Percentiles rank a stretch among this genome's conserved stretches.
These are phyloP conservation scores for Globia sparganii DNA, from an alignment of 2,888 invertebrate species.

Conservation along the genomic window DNA sequence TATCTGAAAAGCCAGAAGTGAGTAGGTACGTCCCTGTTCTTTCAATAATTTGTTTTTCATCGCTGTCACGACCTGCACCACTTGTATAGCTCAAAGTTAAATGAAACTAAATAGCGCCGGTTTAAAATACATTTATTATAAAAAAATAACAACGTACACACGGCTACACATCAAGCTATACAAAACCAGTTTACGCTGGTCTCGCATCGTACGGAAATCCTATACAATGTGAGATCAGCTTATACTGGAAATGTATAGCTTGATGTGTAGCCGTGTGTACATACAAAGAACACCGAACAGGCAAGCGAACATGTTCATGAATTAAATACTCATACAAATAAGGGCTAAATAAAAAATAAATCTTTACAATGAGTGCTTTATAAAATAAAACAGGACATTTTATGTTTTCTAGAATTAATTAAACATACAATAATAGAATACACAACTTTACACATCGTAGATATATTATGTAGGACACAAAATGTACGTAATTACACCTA, in stretches of 20 bases:
- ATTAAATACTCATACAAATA: slow-evolving; percentile 1
- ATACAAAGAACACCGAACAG: slow-evolving; percentile 14
- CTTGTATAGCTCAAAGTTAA: neutral
- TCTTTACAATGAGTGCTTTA: too few relatives aligned
- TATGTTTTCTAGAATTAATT: neutral
- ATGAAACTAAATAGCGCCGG: neutral
- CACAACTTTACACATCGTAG: neutral
- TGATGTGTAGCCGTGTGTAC: too few relatives aligned
- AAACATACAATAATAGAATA: neutral
- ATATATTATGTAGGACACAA: neutral
- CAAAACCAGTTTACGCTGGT: too few relatives aligned
- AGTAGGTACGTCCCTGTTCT: neutral
- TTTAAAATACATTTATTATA: slow-evolving; percentile 9
- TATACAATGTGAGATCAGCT: too few relatives aligned
- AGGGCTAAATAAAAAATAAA: neutral
- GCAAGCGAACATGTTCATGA: neutral
- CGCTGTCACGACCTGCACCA: neutral
- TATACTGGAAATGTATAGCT: too few relatives aligned
- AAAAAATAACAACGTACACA: neutral
- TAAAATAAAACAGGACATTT: neutral
- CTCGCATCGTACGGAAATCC: too few relatives aligned
- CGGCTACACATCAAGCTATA: too few relatives aligned
- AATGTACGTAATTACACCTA: neutral
- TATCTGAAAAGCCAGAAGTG: neutral
- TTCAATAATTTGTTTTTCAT: neutral